phyloP scores from a whole-genome alignment of 2,797 vertebrate genomes.

The Pseudocheirus occidentalis region DNA sequence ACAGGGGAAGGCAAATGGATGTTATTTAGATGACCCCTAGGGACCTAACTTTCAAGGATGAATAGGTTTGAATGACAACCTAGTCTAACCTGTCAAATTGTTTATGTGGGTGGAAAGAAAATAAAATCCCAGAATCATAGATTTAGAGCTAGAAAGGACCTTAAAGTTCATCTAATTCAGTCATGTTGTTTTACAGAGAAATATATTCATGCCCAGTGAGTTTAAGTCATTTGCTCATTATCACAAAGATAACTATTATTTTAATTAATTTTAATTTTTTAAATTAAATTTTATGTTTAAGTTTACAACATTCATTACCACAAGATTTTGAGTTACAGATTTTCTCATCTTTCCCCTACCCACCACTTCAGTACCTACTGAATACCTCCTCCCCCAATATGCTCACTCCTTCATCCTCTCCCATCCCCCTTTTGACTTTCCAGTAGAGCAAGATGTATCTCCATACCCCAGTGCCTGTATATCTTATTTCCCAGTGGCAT shows the following conservation, averaged over 20 bases:
- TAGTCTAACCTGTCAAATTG: neutral
- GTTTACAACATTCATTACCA: too few species aligned
- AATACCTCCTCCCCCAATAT: too few species aligned
- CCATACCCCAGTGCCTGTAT: too few species aligned
- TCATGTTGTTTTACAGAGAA: neutral
- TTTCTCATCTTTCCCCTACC: too few species aligned
- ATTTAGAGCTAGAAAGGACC: neutral
- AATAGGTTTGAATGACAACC: neutral
- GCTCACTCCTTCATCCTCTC: too few species aligned
- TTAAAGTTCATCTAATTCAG: neutral
- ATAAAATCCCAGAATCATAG: neutral
- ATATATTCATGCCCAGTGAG: neutral
- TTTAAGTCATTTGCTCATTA: neutral
- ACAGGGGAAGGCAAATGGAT: neutral
- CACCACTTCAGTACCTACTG: too few species aligned
- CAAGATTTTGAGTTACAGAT: too few species aligned
- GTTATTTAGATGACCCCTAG: neutral
- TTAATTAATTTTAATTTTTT: neutral
- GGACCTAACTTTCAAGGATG: neutral
- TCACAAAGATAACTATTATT: neutral
- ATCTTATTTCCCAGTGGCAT: too few species aligned
- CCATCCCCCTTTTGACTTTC: too few species aligned
- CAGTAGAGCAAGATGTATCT: too few species aligned
- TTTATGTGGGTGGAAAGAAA: neutral
- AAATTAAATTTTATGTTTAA: too few species aligned